Percentiles rank a stretch among this genome's conserved stretches.
These are phyloP conservation scores for Drosophila stalkeri DNA, from an alignment of 2,888 invertebrate genomes.

Conservation along the genomic window DNA sequence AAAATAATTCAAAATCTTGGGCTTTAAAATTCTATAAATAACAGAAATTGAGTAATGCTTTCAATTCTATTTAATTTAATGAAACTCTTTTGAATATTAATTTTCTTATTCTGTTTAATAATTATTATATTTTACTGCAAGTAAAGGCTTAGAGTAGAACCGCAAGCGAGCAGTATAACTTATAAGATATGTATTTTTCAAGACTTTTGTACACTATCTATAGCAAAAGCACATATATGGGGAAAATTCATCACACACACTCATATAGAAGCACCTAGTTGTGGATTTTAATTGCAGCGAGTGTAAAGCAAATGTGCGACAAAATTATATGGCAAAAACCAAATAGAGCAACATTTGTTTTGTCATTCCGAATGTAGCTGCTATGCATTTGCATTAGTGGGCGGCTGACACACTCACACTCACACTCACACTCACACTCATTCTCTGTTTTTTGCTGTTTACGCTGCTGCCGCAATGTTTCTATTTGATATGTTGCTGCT, in stretches of 20 bases:
- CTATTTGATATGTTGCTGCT: constrained; percentile 47
- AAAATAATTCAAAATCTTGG: too few relatives aligned
- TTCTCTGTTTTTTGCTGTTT: constrained; percentile 17
- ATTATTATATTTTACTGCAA: too few relatives aligned
- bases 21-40: too few relatives aligned
- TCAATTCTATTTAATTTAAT: too few relatives aligned
- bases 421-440: constrained; percentile 22
- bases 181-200: neutral
- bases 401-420: constrained; percentile 1
- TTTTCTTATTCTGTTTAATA: too few relatives aligned
- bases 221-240: constrained; percentile 3
- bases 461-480: constrained; percentile 55
- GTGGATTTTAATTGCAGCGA: constrained; percentile 56
- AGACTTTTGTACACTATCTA: constrained; percentile 36
- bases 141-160: too few relatives aligned
- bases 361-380: constrained; percentile 42
- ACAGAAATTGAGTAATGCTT: too few relatives aligned
- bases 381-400: constrained; percentile 23
- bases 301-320: constrained; percentile 22
- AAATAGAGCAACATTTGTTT: constrained; percentile 58
- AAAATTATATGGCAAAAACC: constrained; percentile 13
- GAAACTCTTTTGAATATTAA: too few relatives aligned
- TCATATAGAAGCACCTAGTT: constrained; percentile 13
- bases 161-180: neutral
- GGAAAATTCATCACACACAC: neutral